Percentiles rank a stretch among this genome's conserved stretches.
phyloP scores from a whole-genome alignment of 92 coral and sea anemone genomes.

The Palythoa heliodiscus region DNA sequence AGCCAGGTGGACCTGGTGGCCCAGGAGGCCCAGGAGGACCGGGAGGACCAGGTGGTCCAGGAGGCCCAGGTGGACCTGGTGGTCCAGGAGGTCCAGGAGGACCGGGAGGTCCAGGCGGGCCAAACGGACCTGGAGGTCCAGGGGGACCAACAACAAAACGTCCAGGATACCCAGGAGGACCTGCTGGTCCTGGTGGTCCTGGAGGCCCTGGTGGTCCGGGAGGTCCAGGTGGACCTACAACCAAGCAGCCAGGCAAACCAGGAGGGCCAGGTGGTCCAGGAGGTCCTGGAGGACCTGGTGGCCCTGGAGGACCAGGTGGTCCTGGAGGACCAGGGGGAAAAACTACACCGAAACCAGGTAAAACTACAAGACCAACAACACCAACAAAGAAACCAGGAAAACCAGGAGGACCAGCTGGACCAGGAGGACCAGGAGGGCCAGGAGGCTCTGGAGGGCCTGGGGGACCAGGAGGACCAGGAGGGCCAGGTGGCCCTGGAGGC shows the following conservation, averaged over 20 bases:
- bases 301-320: constrained; percentile 65
- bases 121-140: constrained; percentile 62
- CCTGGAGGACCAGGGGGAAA: constrained; percentile 61
- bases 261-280: constrained; percentile 64
- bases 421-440: background rate
- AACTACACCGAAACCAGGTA: constrained; percentile 62
- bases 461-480: constrained; percentile 76
- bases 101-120: constrained; percentile 79
- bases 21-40: constrained; percentile 78
- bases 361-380: constrained; percentile 61
- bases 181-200: constrained; percentile 75
- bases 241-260: constrained; percentile 61
- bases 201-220: constrained; percentile 75
- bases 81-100: constrained; percentile 82
- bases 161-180: constrained; percentile 66
- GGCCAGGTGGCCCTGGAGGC: constrained; percentile 57
- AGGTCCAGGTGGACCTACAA: constrained; percentile 79
- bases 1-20: constrained; percentile 68
- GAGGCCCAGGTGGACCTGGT: constrained; percentile 75
- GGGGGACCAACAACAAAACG: constrained; percentile 45
- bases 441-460: background rate
- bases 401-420: background rate
- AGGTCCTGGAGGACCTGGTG: constrained; percentile 74
- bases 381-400: constrained; percentile 68
- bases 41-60: constrained; percentile 66